phyloP scores from a whole-genome alignment of 2,888 invertebrate species.

The Aleiodes leptofemur region DNA sequence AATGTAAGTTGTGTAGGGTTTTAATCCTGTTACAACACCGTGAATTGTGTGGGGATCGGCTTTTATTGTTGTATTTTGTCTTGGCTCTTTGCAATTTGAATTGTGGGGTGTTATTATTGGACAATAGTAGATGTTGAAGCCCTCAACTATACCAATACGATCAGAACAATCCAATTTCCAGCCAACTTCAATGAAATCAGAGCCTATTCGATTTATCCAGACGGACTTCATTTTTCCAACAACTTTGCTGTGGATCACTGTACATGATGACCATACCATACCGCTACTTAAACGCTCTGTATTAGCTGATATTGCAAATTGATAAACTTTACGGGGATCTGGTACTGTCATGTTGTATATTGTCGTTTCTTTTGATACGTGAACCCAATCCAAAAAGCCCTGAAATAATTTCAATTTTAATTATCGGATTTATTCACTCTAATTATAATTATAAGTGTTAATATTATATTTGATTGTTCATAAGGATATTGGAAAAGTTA shows the following conservation, averaged over 20 bases:
- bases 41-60: slow-evolving; percentile 77
- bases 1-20: slow-evolving; percentile 86
- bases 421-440: neutral
- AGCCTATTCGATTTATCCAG: slow-evolving; percentile 76
- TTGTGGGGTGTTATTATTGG: slow-evolving; percentile 78
- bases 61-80: slow-evolving; percentile 74
- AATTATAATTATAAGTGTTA: neutral
- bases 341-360: slow-evolving; percentile 80
- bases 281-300: slow-evolving; percentile 84
- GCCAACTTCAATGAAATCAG: slow-evolving; percentile 80
- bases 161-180: slow-evolving; percentile 89
- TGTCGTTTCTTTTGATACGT: slow-evolving; percentile 76
- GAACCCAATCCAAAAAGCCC: slow-evolving; percentile 80
- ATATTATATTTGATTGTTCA: neutral
- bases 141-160: slow-evolving; percentile 82
- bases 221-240: slow-evolving; percentile 79
- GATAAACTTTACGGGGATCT: slow-evolving; percentile 79
- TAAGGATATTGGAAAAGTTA: too few relatives aligned
- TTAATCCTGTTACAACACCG: slow-evolving; percentile 80
- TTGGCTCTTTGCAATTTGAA: slow-evolving; percentile 77
- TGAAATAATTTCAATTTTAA: slow-evolving; percentile 58
- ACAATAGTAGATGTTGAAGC: slow-evolving; percentile 87
- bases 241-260: slow-evolving; percentile 77
- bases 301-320: slow-evolving; percentile 90
- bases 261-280: slow-evolving; percentile 90